A percentile compares a stretch with the other conserved stretches of the same genome.
These are phyloP conservation scores for Wiebesia pumilae DNA, from an alignment of 1,140 invertebrate genomes.

Conservation along the genomic window DNA sequence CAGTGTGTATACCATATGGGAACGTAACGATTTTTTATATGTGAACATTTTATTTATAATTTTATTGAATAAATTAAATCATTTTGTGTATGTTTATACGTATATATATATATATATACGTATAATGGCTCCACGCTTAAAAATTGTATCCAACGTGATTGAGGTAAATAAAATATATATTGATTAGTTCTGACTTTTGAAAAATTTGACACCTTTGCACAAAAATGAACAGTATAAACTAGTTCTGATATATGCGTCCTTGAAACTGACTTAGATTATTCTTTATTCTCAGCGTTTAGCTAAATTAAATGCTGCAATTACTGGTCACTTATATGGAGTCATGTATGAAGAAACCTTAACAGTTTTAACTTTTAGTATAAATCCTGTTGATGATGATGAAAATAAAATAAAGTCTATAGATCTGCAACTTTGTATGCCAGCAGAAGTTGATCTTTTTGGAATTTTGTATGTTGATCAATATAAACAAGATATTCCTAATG, in stretches of 20 bases:
- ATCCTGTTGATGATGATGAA: conserved; percentile 76
- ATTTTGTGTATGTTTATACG: neutral
- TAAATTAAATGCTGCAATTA: conserved; percentile 76
- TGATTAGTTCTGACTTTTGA: neutral
- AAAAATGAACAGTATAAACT: neutral
- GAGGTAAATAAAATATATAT: conserved; percentile 59
- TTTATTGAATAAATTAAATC: neutral
- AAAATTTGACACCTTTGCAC: neutral
- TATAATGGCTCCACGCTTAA: conserved; percentile 64
- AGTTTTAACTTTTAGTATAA: conserved; percentile 78
- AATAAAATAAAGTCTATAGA: conserved; percentile 75
- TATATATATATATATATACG: too few relatives aligned
- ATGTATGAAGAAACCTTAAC: conserved; percentile 82
- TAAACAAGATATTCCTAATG: conserved; percentile 77
- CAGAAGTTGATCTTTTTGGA: conserved; percentile 84
- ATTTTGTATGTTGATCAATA: conserved; percentile 79
- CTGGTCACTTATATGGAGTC: conserved; percentile 83
- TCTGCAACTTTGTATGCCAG: conserved; percentile 81
- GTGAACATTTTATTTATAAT: neutral
- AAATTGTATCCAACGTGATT: conserved; percentile 64
- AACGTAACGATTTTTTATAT: neutral
- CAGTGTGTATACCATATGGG: neutral
- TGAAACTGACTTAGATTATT: neutral
- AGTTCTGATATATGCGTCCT: neutral
- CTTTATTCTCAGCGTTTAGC: conserved; percentile 76